Percentiles rank a stretch among this genome's conserved stretches.
These are phyloP conservation scores for Lacerta agilis DNA, from an alignment of 2,797 vertebrate genomes.

Conservation along the genomic window DNA sequence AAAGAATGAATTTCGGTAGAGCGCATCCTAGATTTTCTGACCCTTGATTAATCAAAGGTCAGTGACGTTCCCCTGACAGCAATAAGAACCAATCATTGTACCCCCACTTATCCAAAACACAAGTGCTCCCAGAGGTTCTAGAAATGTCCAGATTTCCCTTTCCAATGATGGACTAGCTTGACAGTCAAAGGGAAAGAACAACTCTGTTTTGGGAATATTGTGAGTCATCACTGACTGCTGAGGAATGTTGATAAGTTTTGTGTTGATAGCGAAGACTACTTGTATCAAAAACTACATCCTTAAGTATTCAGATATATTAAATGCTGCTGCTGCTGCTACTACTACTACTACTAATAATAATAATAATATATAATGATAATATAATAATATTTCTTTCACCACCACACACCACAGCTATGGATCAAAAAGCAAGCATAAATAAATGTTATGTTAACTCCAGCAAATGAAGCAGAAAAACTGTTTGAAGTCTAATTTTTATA, in stretches of 20 bases:
- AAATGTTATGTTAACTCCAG: background rate
- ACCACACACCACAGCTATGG: background rate
- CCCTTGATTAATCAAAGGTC: constrained; percentile 66
- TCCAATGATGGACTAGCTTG: background rate
- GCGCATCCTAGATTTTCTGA: constrained; percentile 61
- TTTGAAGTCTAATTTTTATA: background rate
- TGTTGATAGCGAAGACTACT: background rate
- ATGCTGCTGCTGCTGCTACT: too few species aligned
- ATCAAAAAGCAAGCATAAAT: fast-evolving
- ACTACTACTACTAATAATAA: background rate
- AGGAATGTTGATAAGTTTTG: background rate
- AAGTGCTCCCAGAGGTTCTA: constrained; percentile 20
- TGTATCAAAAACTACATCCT: background rate
- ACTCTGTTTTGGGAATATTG: background rate
- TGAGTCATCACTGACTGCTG: background rate
- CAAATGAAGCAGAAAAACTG: background rate
- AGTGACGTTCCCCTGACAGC: constrained; percentile 62
- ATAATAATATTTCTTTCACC: background rate
- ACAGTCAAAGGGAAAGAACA: background rate
- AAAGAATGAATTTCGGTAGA: constrained; percentile 38
- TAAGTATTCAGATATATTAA: background rate
- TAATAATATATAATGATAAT: background rate
- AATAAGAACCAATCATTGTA: constrained; percentile 67
- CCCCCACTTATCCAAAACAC: constrained; percentile 69
- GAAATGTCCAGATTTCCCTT: background rate